Conservation (phyloP, 2,888 invertebrate genomes). For the Chrysina gloriosa region DNA sequence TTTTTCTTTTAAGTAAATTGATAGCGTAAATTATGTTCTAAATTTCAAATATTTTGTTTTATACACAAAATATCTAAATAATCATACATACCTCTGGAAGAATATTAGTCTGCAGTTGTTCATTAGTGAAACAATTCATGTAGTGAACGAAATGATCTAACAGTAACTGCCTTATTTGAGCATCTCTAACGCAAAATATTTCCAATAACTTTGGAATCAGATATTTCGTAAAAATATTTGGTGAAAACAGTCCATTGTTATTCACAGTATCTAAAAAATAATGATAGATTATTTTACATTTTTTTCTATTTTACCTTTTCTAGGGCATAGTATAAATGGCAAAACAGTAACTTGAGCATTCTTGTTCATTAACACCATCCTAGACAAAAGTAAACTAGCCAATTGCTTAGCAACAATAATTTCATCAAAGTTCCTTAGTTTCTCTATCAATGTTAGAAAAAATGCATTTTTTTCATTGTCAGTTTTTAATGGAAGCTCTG, state of each 20-base stretch:
- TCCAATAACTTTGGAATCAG: constrained; percentile 82
- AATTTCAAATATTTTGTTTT: no score
- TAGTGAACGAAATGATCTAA: constrained; percentile 83
- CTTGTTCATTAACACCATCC: constrained; percentile 86
- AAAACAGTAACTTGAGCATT: constrained; percentile 80
- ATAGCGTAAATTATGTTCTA: no score
- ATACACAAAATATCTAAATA: no score
- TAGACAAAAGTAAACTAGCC: constrained; percentile 80
- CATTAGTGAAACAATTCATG: constrained; percentile 78
- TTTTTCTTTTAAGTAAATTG: no score
- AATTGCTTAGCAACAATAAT: constrained; percentile 85
- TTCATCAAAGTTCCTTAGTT: constrained; percentile 80
- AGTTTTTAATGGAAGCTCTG: constrained; percentile 83
- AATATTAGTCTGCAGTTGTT: constrained; percentile 80
- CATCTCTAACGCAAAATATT: constrained; percentile 87
- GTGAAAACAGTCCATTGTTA: constrained; percentile 73
- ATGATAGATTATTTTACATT: constrained; percentile 18
- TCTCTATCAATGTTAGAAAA: constrained; percentile 77
- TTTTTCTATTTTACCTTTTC: constrained; percentile 73
- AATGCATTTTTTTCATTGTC: constrained; percentile 82
- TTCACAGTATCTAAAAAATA: constrained; percentile 54
- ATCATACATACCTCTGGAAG: constrained; percentile 78
- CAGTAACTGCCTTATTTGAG: constrained; percentile 82
- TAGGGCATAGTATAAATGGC: constrained; percentile 78
- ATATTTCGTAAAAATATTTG: constrained; percentile 76